These are phyloP conservation scores for Alloscopus bannaensis DNA, from an alignment of 2,888 invertebrate species.

Conservation along the genomic window DNA sequence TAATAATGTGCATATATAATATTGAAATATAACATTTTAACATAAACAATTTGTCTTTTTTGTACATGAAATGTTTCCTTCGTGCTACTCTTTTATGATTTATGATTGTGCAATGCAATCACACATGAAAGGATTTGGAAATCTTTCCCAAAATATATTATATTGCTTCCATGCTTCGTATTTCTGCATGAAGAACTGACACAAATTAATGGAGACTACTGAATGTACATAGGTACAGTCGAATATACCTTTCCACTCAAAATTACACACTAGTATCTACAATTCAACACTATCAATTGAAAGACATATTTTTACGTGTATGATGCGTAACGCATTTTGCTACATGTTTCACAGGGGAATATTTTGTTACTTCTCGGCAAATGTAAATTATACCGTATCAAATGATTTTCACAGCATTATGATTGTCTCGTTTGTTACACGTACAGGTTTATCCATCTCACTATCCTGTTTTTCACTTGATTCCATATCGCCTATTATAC, in stretches of 20 bases:
- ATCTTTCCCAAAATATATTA: background rate
- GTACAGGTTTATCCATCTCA: slow-evolving; percentile 32
- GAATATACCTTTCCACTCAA: background rate
- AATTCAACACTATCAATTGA: slow-evolving; percentile 19
- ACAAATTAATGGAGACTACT: background rate
- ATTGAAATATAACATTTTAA: background rate
- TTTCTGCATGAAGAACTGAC: background rate
- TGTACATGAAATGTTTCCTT: slow-evolving; percentile 42
- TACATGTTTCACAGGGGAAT: too few species aligned
- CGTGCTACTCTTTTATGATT: background rate
- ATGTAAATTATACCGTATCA: too few species aligned
- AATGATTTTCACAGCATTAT: slow-evolving; percentile 53
- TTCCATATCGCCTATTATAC: too few species aligned
- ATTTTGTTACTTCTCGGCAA: too few species aligned
- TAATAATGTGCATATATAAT: slow-evolving; percentile 1
- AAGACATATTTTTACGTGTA: too few species aligned
- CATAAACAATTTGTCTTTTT: slow-evolving; percentile 26
- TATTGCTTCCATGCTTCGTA: too few species aligned
- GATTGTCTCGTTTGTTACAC: slow-evolving; percentile 56
- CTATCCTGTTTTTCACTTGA: slow-evolving; percentile 25
- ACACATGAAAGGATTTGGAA: background rate
- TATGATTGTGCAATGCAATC: too few species aligned
- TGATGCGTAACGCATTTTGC: too few species aligned
- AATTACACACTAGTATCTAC: background rate
- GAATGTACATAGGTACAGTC: background rate